A percentile compares a stretch with the other conserved stretches of the same genome.
Evolutionary conservation across 2,888 invertebrate species (phyloP).

Genomic region (Conomelus anceps): DNA sequence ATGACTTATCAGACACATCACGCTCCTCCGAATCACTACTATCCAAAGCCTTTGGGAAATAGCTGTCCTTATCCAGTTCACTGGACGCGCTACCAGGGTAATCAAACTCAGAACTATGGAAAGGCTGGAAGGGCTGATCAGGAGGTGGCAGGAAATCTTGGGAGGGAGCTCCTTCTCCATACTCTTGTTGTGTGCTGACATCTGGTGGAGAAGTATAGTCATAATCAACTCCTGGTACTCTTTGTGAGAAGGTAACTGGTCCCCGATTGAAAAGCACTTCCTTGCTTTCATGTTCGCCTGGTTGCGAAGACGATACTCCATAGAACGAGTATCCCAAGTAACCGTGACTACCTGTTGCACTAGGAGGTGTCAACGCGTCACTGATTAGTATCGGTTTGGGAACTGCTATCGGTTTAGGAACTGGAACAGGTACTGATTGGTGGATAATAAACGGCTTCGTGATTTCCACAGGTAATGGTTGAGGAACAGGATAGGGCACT

Average conservation of each 20-base stretch:
- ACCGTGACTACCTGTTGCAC: not conserved
- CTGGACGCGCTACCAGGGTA: not conserved
- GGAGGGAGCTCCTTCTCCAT: not conserved
- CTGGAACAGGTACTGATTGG: slow-evolving; percentile 13
- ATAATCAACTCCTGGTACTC: not conserved
- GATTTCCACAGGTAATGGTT: slow-evolving; percentile 20
- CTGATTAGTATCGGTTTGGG: slow-evolving; percentile 8
- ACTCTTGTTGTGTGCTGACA: not conserved
- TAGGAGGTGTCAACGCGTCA: not conserved
- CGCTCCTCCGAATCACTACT: not conserved
- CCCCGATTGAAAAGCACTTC: not conserved
- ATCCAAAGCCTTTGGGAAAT: not conserved
- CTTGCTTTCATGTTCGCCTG: not conserved
- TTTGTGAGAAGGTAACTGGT: not conserved
- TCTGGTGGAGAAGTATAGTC: not conserved
- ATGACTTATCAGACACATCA: not conserved
- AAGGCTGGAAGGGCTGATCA: not conserved
- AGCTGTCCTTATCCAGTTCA: not conserved
- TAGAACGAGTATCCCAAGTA: not conserved
- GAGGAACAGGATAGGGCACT: slow-evolving; percentile 20
- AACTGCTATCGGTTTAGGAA: slow-evolving; percentile 18
- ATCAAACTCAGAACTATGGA: not conserved
- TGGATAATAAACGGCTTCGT: slow-evolving; percentile 21
- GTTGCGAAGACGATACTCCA: not conserved
- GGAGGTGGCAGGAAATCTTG: not conserved